Conservation (phyloP, 2,113 vertebrate genomes). For the Prolemur simus region DNA sequence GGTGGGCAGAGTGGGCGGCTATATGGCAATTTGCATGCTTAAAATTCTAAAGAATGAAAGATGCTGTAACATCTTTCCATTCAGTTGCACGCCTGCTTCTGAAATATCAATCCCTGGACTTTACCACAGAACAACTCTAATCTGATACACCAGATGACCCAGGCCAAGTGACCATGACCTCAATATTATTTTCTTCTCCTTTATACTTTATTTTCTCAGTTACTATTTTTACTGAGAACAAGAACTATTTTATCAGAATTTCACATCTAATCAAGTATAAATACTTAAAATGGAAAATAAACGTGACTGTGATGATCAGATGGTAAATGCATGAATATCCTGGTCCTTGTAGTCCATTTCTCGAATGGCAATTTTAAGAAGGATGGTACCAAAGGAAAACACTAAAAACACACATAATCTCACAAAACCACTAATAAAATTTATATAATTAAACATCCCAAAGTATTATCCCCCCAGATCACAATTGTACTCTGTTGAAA, state of each 20-base stretch:
- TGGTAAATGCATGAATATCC: neutral
- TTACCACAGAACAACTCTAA: neutral
- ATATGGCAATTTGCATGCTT: no score
- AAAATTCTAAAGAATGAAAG: neutral
- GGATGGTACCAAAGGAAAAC: neutral
- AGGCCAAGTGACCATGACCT: fast-evolving
- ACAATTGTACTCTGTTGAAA: neutral
- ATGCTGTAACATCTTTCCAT: no score
- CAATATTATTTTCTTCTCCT: neutral
- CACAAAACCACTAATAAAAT: neutral
- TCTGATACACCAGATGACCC: fast-evolving
- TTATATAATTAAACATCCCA: neutral
- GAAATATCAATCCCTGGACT: neutral
- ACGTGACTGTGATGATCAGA: neutral
- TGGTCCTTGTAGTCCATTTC: neutral
- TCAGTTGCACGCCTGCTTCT: neutral
- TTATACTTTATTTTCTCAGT: neutral
- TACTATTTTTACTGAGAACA: neutral
- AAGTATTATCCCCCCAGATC: neutral
- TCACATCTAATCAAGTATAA: neutral
- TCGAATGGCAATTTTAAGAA: neutral
- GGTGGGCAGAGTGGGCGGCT: no score
- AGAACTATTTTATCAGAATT: neutral
- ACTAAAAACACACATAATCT: neutral
- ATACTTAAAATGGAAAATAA: neutral